Base-by-base conservation (phyloP, 2,797 vertebrate genomes). In the Phataginus tetradactyla region DNA sequence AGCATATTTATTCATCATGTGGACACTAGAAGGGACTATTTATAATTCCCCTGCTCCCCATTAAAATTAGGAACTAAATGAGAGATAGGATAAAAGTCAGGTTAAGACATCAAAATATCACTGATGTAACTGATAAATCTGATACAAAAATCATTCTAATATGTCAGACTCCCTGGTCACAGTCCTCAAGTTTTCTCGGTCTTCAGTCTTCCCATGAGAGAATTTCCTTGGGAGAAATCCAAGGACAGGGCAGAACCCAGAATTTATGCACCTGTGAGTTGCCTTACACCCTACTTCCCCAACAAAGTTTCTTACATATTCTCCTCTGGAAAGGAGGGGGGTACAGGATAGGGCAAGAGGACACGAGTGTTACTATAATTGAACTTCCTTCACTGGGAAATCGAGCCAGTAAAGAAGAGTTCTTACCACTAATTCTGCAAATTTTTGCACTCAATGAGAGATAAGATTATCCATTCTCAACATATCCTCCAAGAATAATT, bases 1-100 rank as follows among this genome's bases (percentile, higher is more conserved):
- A 25, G 18, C 20, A 34, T 57, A 32, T 74, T 89, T 81, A 45
- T 79, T 94, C 51, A 27, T 84, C 55, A 9, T 83, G 5, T 84
- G 69, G 39, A 37, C 20, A 23, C 10, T 57, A 71, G 49, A 68
- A 8, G 27, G 59, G n/a, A 45, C n/a, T 72, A 4, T 83, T 69
- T 78, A 53, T 75, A 75, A 80, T 34, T 71, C 2, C 0, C 59
- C 20, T 78, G 8, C 80, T 88, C 21, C 32, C 4, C 13, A 92
- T 23, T 34, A 92, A 34, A 94, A 91, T 86, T 91, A 71, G 15
- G 17, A 81, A 78, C 6, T 8, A 86, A 81, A 55, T 68, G 37
- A 68, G 25, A 90, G 23, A 69, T 29, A 59, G 23, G 53, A 86
- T 61, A 81, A 74, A 89, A 78, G 9, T 59, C 66, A 88, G 21